Evolutionary conservation across 2,888 invertebrate genomes (phyloP), one percentile per base, ranked within the genome.

Genomic region (Apodemia hepburni): DNA sequence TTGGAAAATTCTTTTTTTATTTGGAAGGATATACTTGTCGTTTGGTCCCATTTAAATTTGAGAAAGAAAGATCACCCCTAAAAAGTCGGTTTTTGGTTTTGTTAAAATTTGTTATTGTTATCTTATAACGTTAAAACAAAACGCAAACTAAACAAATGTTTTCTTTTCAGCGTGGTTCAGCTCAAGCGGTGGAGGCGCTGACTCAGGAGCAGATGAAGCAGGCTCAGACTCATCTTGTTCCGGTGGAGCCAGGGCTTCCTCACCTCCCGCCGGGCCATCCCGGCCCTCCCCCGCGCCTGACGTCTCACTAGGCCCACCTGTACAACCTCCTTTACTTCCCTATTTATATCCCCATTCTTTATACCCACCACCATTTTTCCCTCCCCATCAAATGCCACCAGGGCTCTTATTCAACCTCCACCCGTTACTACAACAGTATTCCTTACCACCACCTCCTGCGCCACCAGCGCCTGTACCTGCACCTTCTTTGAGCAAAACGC

Each of bases 291-390:
- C 97, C 0, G 95, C 97, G 69, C 98, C 98, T 22, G 98, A 98
- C 89, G 98, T 98, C 68, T 97, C 97, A 42, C 96, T 98, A 51
- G 98, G 98, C 61, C 98, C 98, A 51, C 98, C 98, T 58, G 96
- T 98, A 59, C 98, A 98, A 78, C 97, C 98, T 58, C 97, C 97
- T 61, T 95, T 97, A 45, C 96, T 98, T 79, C 98, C 98, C 71
- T 98, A 98, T 92, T 94, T 98, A 62, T 98, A 98, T 85, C 97
- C 97, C 45, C 96, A 95, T 60, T 97, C 97, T 42, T 92, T 98
- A 69, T 98, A 98, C 88, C 96, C 96, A 71, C 93, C 95, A 60
- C 93, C 93, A 29, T 93, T 95, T 81, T 95, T 95, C 78, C 96
- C 96, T 63, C 95, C 95, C 63, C 94, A 94, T 67, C 95, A 94